Evolutionary conservation across 2,113 vertebrate species (phyloP).

Genomic region (Otus sunia): DNA sequence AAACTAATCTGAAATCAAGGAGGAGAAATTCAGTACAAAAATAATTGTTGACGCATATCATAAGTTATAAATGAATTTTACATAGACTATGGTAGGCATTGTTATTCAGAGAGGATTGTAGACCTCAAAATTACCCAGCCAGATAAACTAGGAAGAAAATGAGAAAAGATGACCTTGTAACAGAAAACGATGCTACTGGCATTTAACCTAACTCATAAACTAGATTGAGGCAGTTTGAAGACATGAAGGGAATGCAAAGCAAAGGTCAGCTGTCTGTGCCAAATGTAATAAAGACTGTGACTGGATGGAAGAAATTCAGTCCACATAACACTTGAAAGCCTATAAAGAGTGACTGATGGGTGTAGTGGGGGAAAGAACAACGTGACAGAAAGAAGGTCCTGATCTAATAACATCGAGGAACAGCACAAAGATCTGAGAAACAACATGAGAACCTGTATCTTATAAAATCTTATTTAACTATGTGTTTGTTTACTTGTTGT

Average conservation of each 20-base stretch:
- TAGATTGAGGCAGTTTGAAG: slow-evolving; percentile 16
- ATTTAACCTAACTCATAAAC: slow-evolving; percentile 42
- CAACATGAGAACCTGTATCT: neutral
- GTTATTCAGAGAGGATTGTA: neutral
- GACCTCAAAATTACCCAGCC: neutral
- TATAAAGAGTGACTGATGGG: slow-evolving; percentile 7
- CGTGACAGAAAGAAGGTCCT: neutral
- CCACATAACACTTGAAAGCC: neutral
- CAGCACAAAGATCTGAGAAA: neutral
- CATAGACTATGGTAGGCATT: neutral
- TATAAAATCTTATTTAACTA: neutral
- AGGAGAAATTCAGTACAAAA: neutral
- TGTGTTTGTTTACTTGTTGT: neutral
- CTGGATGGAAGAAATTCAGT: neutral
- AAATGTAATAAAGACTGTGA: slow-evolving; percentile 6
- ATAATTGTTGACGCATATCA: neutral
- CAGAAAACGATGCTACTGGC: neutral
- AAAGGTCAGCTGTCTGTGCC: neutral
- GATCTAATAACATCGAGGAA: neutral
- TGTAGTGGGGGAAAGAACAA: neutral
- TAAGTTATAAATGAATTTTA: neutral
- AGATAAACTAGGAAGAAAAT: neutral
- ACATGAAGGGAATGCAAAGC: slow-evolving; percentile 14
- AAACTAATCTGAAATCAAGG: neutral
- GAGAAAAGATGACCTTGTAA: slow-evolving; percentile 31